Evolutionary conservation across 2,888 invertebrate species (phyloP), one percentile per base, ranked within the genome.

Genomic region (Troides helena): DNA sequence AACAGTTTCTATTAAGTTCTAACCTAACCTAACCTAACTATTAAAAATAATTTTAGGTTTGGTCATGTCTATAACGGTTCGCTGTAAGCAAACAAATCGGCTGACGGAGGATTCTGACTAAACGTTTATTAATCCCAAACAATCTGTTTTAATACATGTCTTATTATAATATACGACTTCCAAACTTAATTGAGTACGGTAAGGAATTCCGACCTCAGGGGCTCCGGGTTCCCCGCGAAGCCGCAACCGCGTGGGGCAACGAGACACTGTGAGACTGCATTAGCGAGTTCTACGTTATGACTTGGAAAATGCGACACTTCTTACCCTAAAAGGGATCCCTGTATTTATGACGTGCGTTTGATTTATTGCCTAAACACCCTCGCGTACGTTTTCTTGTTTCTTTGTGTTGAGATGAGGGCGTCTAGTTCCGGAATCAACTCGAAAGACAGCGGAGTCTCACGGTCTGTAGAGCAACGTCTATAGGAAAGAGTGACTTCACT

Each of bases 291-390:
- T 73, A 76, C 81, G 81, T 83, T 86, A 86, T 86, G 84, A 82
- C 79, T 84, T 81, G 85, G 85, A 86, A 86, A 86, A 86, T 83
- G 85, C 79, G 84, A 84, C 85, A 85, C 82, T 85, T 84, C 84
- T 82, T 84, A 81, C 81, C 83, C 82, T 77, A 74, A 74, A 74
- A 77, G 83, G 82, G 83, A 78, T 78, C 76, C 78, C 73, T 76
- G 80, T 83, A 85, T 85, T 85, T 86, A 86, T 85, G 86, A 85
- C 83, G 79, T 83, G 69, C 77, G 72, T 78, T 83, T 85, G 86
- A 86, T 85, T 85, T 86, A 86, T 86, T 80, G 77, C 80, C 70
- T 68, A 79, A 78, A 83, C 81, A 79, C 84, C 85, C 85, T 80
- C 78, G 73, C 76, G 71, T 76, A 79, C 80, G 80, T 84, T 85